Evolutionary conservation across 2,113 vertebrate genomes (phyloP), one percentile per base, ranked within the genome.

Genomic region (Clarias gariepinus): DNA sequence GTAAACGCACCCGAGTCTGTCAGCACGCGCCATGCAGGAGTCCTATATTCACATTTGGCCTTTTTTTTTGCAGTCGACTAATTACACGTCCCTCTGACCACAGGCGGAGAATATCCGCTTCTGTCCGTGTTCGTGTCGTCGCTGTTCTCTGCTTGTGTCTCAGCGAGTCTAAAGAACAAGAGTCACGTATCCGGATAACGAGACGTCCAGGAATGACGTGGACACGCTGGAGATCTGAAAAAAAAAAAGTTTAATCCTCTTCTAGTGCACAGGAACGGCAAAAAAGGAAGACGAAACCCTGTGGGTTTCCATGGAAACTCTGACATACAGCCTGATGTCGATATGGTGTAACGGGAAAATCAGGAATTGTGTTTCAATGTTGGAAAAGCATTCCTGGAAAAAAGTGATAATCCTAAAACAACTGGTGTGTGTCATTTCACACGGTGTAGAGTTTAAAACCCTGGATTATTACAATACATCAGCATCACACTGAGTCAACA

Each of bases 221-320:
- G 3, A 41, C 36, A 25, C 23, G 16, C 10, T 63, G 25, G 66
- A 71, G 41, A 74, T 74, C 21, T 2, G 21, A 52, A 11, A 52
- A 57, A 47, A 36, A 36, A 36, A 36, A 36, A 2, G 33, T n/a
- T n/a, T n/a, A n/a, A n/a, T 36, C 33, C 33, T 36, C 33, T 36
- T 36, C 33, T 36, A 36, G 33, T 36, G 33, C 33, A 36, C 33
- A 36, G 33, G 33, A 36, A 36, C 33, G 33, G 33, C 33, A 36
- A 36, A 36, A 36, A 36, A 36, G 33, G 33, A 1, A 36, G 33
- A 36, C 3, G 33, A 36, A 36, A 36, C 33, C 80, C 58, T 74
- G 83, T 69, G 69, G 79, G 64, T 85, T 89, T 88, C 80, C 80
- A 68, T 73, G 63, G 30, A 19, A 73, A n/a, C 71, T 61, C 9